Evolutionary conservation across 2,113 vertebrate genomes (phyloP).

Genomic region (Tachycineta bicolor): DNA sequence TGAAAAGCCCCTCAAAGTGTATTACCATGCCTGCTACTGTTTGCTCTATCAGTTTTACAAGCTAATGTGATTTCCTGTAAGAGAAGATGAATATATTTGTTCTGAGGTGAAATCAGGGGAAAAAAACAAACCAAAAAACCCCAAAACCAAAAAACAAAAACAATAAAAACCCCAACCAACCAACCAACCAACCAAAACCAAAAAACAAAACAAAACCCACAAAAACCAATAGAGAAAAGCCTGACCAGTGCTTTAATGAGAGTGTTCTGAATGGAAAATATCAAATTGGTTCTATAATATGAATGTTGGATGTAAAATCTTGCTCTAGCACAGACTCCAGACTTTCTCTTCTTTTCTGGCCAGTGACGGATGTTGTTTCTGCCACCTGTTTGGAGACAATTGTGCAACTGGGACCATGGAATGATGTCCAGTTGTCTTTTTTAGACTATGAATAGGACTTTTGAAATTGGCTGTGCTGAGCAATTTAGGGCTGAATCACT

Average conservation of each 20-base stretch:
- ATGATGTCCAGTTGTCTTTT: conserved; percentile 55
- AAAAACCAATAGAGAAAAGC: not conserved
- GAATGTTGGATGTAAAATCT: not conserved
- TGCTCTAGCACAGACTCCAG: not conserved
- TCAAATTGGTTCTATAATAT: not conserved
- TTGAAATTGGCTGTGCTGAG: conserved; percentile 47
- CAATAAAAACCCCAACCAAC: not conserved
- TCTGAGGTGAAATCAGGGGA: not conserved
- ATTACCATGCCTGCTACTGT: not conserved
- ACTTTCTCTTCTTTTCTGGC: conserved; percentile 12
- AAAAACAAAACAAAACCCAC: too few species aligned
- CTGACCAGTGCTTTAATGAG: not conserved
- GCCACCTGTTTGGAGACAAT: conserved; percentile 58
- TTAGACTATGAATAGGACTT: conserved; percentile 59
- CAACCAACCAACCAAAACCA: too few species aligned
- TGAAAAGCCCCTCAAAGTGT: not conserved
- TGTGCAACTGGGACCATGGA: conserved; percentile 36
- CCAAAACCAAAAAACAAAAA: not conserved
- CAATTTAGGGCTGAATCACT: conserved; percentile 45
- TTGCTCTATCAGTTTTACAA: not conserved
- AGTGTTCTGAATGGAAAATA: not conserved
- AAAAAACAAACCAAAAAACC: too few species aligned
- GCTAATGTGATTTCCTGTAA: conserved; percentile 22
- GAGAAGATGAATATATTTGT: not conserved
- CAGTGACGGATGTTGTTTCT: not conserved